Base-by-base conservation (phyloP, 2,797 vertebrate genomes). In the Alcedo atthis region DNA sequence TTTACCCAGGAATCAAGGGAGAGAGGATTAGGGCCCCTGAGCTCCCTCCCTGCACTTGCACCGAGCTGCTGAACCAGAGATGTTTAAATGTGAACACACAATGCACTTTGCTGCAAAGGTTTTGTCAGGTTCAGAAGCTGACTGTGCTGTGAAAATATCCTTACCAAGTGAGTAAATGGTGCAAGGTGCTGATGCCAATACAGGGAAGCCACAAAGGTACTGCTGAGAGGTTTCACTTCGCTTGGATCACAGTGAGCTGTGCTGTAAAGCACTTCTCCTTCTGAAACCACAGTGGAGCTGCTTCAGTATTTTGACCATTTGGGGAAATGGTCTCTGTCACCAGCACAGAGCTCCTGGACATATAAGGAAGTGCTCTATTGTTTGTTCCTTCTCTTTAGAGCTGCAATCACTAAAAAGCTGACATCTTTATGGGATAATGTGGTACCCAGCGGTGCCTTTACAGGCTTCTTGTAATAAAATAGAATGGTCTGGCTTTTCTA, bases 221-320 rank as follows among this genome's bases (percentile, higher is more conserved):
- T 22, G 1, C 66, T 62, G 46, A 21, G n/a, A 91, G 21, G 51
- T 61, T 67, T 57, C 20, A 49, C 19, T 91, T 87, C 61, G 1
- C 28, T 73, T 58, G 87, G 81, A 84, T 87, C 0, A 0, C 45
- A 12, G 35, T 53, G 81, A 64, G 55, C 17, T 53, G 49, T 76
- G 62, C 76, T 79, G 66, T 71, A 76, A 67, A 87, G 66, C 67
- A 64, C 59, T 89, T 91, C 92, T 92, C 73, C 67, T 90, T 76
- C 32, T 63, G 75, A 89, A 95, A 67, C 79, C 70, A 66, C 92
- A 74, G 78, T 83, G 33, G 59, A 84, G 85, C 68, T 77, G 94
- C 74, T 87, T 92, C 85, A 70, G 8, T 95, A 94, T 95, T 96
- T 97, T 97, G 80, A 67, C 97, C 97, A 96, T 97, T 96, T 98